Evolutionary conservation across 2,113 vertebrate genomes (phyloP).

Genomic region (Carollia perspicillata): DNA sequence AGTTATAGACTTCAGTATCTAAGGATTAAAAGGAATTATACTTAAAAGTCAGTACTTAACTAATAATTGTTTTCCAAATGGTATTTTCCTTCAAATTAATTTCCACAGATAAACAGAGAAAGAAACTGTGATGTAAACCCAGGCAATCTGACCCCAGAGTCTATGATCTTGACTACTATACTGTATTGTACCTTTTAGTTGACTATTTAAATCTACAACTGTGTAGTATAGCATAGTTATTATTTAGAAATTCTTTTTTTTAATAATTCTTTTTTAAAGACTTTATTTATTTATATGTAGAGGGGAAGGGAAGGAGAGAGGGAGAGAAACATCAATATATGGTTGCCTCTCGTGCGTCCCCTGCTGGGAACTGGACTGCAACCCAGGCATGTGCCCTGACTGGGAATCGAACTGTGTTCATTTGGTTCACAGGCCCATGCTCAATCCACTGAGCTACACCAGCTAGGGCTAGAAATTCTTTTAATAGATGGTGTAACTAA

Average conservation of each 20-base stretch:
- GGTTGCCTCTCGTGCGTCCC: too few relatives aligned
- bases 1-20: neutral
- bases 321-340: too few relatives aligned
- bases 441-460: too few relatives aligned
- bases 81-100: neutral
- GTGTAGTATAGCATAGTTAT: neutral
- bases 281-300: too few relatives aligned
- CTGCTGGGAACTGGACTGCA: too few relatives aligned
- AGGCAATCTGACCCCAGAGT: neutral
- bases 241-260: neutral
- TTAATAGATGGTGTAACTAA: neutral
- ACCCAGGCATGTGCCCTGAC: too few relatives aligned
- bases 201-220: neutral
- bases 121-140: neutral
- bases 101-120: neutral
- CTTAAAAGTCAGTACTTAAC: slow-evolving; percentile 52
- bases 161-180: neutral
- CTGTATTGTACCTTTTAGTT: neutral
- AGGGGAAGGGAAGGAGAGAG: too few relatives aligned
- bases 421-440: too few relatives aligned
- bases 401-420: too few relatives aligned
- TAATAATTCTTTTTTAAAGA: too few relatives aligned
- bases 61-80: slow-evolving; percentile 55
- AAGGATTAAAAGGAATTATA: slow-evolving; percentile 50
- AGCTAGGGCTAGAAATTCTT: neutral